These are phyloP conservation scores for Dallia pectoralis DNA, from an alignment of 2,797 vertebrate species.

Conservation along the genomic window DNA sequence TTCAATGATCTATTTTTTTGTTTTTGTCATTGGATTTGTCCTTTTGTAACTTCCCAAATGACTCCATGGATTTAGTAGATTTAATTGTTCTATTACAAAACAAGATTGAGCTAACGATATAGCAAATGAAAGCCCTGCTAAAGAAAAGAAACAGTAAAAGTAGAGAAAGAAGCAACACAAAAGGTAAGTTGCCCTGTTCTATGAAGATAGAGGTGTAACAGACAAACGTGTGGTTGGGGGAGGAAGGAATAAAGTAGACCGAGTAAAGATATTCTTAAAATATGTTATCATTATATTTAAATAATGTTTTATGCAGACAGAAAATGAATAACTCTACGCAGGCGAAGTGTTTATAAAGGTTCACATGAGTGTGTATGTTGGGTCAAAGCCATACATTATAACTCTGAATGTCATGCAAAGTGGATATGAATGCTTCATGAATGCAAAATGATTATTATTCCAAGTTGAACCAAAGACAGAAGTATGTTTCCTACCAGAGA, in stretches of 20 bases:
- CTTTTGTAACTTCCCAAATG: neutral
- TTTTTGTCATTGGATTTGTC: slow-evolving; percentile 7
- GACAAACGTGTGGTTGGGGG: neutral
- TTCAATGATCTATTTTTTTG: slow-evolving; percentile 11
- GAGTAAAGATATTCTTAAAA: neutral
- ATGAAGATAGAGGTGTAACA: neutral
- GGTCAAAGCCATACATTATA: too few species aligned
- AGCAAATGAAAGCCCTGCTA: neutral
- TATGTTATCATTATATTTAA: neutral
- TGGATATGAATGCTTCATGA: neutral
- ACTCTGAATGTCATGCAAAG: neutral
- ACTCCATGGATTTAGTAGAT: neutral
- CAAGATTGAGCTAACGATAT: neutral
- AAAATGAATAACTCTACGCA: neutral
- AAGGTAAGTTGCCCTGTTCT: neutral
- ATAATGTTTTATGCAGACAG: neutral
- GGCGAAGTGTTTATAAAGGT: neutral
- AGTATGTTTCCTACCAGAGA: slow-evolving; percentile 78
- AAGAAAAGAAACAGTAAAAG: neutral
- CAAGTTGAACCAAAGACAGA: neutral
- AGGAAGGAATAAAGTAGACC: neutral
- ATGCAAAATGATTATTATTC: neutral
- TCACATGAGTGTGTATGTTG: too few species aligned
- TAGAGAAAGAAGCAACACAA: neutral
- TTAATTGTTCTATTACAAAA: neutral